Evolutionary conservation across 2,797 vertebrate species (phyloP).

Genomic region (Trematomus bernacchii): DNA sequence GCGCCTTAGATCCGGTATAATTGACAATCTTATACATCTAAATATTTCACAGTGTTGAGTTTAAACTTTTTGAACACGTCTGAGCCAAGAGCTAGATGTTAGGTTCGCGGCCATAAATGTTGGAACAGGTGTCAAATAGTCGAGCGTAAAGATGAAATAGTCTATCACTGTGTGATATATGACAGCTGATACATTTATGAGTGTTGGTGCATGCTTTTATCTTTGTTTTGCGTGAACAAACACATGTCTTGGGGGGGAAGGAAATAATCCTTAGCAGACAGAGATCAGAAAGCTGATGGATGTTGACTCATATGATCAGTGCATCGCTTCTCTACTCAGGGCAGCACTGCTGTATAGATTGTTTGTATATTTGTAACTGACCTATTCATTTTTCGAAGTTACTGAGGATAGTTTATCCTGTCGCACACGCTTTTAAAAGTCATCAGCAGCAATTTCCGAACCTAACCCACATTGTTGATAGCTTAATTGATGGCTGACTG

Average conservation of each 20-base stretch:
- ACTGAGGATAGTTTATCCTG: slow-evolving; percentile 50
- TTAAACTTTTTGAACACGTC: slow-evolving; percentile 42
- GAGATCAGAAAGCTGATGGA: slow-evolving; percentile 76
- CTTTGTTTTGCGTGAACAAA: slow-evolving; percentile 77
- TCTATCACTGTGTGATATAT: slow-evolving; percentile 69
- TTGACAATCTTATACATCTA: slow-evolving; percentile 18
- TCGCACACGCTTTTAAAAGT: slow-evolving; percentile 54
- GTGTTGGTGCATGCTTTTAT: slow-evolving; percentile 74
- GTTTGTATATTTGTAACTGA: slow-evolving; percentile 56
- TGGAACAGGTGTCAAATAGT: slow-evolving; percentile 80
- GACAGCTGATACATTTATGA: slow-evolving; percentile 78
- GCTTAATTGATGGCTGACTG: slow-evolving; percentile 68
- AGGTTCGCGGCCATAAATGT: slow-evolving; percentile 57
- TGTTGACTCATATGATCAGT: slow-evolving; percentile 74
- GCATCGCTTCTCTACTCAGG: slow-evolving; percentile 63
- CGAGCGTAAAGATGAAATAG: slow-evolving; percentile 76
- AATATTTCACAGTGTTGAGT: slow-evolving; percentile 48
- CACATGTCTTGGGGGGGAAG: slow-evolving; percentile 77
- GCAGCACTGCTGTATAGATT: slow-evolving; percentile 43
- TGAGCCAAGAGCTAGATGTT: slow-evolving; percentile 18
- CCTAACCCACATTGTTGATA: slow-evolving; percentile 61
- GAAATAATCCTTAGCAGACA: slow-evolving; percentile 80
- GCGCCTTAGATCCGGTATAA: slow-evolving; percentile 31
- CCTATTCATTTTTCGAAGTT: slow-evolving; percentile 66
- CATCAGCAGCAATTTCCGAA: slow-evolving; percentile 60